Conservation (phyloP, 2,797 vertebrate genomes). For the Enteromius mattozi region DNA sequence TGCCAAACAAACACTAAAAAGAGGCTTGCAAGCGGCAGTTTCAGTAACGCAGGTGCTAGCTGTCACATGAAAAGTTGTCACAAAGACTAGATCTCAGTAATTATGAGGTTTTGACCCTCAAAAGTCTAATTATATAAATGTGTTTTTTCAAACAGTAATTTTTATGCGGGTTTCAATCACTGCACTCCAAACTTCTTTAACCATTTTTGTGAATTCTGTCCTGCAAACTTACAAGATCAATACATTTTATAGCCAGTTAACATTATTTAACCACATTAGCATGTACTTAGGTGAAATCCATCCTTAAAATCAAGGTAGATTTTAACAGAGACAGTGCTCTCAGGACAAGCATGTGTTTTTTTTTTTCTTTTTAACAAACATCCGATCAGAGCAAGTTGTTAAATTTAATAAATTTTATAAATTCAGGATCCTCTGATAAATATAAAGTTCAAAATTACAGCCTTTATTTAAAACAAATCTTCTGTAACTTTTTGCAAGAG, state of each 20-base stretch:
- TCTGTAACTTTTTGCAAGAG: neutral
- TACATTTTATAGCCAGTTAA: neutral
- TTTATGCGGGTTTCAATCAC: neutral
- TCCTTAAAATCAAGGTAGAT: neutral
- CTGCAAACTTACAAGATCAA: neutral
- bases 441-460: neutral
- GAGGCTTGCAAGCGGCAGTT: neutral
- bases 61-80: neutral
- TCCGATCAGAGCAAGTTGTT: neutral
- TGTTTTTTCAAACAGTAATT: neutral
- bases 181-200: neutral
- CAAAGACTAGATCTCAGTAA: neutral
- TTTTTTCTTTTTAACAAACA: neutral
- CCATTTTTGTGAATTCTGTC: neutral
- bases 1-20: constrained; percentile 22
- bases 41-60: neutral
- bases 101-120: neutral
- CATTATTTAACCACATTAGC: neutral
- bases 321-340: neutral
- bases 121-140: neutral
- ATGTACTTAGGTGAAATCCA: neutral
- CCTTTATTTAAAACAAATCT: neutral
- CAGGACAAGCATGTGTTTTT: neutral
- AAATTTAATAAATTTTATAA: no score
- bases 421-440: neutral